Evolutionary conservation across 2,888 invertebrate species (phyloP).

Genomic region (Halocaridina rubra): DNA sequence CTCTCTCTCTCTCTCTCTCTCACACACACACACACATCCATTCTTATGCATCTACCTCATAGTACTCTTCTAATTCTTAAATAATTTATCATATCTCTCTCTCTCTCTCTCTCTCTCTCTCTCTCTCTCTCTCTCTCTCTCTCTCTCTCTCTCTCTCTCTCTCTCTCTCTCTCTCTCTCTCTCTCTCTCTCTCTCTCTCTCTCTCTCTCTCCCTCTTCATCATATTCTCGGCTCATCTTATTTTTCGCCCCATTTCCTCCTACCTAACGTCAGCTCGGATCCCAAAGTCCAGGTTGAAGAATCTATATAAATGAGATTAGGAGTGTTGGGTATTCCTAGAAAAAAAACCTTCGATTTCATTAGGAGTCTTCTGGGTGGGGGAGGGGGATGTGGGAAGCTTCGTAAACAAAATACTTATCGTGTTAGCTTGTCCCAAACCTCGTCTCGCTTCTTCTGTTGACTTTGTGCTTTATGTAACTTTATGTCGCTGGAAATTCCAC

Average conservation of each 20-base stretch:
- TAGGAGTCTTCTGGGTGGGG: background rate
- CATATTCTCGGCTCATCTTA: background rate
- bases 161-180: background rate
- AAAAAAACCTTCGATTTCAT: background rate
- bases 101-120: too few species aligned
- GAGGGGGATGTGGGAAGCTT: too few species aligned
- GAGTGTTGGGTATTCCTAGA: background rate
- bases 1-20: too few species aligned
- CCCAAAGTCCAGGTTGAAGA: background rate
- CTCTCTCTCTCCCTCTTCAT: background rate
- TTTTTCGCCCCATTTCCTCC: too few species aligned
- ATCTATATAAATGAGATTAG: background rate
- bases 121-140: background rate
- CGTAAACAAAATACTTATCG: background rate
- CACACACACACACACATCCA: too few species aligned
- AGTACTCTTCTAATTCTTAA: too few species aligned
- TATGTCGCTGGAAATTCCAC: too few species aligned
- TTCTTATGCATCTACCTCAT: too few species aligned
- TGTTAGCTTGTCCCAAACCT: too few species aligned
- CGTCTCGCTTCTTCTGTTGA: too few species aligned
- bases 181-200: background rate
- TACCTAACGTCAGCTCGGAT: background rate
- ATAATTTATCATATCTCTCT: too few species aligned
- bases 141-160: background rate
- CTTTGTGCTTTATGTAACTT: too few species aligned